A percentile compares a stretch with the other conserved stretches of the same genome.
phyloP scores from a whole-genome alignment of 2,113 vertebrate species.

The Tauraco erythrolophus region DNA sequence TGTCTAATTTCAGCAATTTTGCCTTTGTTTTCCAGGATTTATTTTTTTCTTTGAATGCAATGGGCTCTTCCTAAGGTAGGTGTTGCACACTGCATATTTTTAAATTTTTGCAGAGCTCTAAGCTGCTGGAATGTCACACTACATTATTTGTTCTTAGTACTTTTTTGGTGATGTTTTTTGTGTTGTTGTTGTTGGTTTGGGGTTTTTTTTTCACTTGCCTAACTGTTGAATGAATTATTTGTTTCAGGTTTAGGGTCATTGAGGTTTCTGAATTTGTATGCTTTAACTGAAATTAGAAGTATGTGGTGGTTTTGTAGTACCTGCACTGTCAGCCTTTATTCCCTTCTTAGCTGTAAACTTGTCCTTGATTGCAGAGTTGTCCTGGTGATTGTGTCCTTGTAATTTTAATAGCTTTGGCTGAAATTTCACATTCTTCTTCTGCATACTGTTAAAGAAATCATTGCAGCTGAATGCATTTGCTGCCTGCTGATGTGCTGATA shows the following conservation, averaged over 20 bases:
- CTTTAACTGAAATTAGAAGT: not conserved
- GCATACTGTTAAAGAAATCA: not conserved
- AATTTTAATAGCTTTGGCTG: not conserved
- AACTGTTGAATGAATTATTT: not conserved
- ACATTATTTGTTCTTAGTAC: not conserved
- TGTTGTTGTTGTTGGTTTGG: not conserved
- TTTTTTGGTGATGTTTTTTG: not conserved
- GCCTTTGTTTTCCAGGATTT: not conserved
- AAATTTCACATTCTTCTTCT: not conserved
- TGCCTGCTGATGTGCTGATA: not conserved
- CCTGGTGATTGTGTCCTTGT: not conserved
- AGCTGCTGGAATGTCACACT: not conserved
- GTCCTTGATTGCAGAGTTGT: not conserved
- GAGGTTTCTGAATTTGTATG: not conserved
- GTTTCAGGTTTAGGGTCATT: not conserved
- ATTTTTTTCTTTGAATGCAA: not conserved
- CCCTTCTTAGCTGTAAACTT: not conserved
- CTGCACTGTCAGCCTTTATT: not conserved
- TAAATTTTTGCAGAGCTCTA: not conserved
- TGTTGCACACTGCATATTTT: not conserved
- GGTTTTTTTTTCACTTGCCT: not conserved
- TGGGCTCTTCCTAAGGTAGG: not conserved
- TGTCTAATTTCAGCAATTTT: not conserved
- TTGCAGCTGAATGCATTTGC: not conserved
- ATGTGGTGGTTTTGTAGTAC: not conserved